Conservation (phyloP, 2,797 vertebrate genomes). For the Hemitrygon akajei region DNA sequence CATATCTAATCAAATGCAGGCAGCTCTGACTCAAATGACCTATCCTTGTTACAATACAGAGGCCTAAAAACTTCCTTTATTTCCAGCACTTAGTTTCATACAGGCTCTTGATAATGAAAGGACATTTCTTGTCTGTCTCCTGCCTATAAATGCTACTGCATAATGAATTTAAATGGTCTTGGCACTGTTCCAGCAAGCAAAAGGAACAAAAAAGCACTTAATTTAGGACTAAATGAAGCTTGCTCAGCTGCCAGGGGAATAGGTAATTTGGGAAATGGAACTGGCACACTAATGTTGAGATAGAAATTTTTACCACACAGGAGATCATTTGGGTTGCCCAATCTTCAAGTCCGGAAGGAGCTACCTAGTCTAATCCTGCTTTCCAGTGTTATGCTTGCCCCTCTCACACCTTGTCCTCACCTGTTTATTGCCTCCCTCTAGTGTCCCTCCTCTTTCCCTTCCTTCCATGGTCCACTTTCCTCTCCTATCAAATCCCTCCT, state of each 20-base stretch:
- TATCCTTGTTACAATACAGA: no score
- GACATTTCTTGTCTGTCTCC: not conserved
- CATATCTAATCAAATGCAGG: not conserved
- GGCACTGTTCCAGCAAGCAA: not conserved
- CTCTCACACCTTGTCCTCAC: no score
- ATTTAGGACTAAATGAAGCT: not conserved
- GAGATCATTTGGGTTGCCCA: no score
- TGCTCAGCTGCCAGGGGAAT: not conserved
- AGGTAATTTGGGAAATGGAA: constrained; percentile 12
- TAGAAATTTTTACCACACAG: no score
- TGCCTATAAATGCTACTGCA: not conserved
- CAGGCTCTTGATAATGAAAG: not conserved
- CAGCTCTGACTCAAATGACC: no score
- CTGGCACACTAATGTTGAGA: not conserved
- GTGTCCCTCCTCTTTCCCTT: no score
- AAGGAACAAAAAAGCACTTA: not conserved
- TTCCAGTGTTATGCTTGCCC: no score
- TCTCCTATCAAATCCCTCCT: no score
- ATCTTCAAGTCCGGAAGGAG: no score
- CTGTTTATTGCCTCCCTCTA: no score
- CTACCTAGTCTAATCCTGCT: not conserved
- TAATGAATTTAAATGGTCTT: not conserved
- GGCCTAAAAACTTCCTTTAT: not conserved
- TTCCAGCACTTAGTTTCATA: not conserved
- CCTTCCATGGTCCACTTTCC: no score